phyloP scores from a whole-genome alignment of 2,113 vertebrate genomes.

The Amazona vittata region DNA sequence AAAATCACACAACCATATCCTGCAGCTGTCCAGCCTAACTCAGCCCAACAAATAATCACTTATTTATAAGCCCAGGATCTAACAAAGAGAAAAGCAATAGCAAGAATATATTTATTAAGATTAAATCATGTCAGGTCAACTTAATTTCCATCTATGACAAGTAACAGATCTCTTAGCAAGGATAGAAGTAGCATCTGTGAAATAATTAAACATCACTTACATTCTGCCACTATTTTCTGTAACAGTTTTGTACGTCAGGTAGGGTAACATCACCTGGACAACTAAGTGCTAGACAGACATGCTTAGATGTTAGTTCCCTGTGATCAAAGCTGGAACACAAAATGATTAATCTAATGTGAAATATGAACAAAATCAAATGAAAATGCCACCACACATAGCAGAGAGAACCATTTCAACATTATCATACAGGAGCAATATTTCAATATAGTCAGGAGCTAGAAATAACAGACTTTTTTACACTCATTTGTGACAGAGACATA shows the following conservation, averaged over 20 bases:
- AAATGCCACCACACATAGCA: not conserved
- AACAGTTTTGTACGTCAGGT: not conserved
- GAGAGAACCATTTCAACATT: not conserved
- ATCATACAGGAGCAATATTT: not conserved
- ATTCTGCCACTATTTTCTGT: not conserved
- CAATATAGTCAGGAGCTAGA: not conserved
- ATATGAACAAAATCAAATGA: not conserved
- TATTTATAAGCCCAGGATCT: not conserved
- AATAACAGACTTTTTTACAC: not conserved
- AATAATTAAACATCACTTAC: not conserved
- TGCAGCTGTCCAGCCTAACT: not conserved
- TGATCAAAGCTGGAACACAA: not conserved
- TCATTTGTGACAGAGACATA: not conserved
- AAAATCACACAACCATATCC: fast-evolving
- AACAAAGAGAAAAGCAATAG: not conserved
- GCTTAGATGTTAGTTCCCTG: not conserved
- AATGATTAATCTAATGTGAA: not conserved
- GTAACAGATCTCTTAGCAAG: not conserved
- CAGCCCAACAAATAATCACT: not conserved
- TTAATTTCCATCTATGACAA: not conserved
- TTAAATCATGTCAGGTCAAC: not conserved
- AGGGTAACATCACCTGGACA: not conserved
- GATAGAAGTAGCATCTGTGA: fast-evolving
- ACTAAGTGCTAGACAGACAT: not conserved
- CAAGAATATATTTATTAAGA: not conserved